Percentiles rank a stretch among this genome's conserved stretches.
Evolutionary conservation across 1,140 invertebrate genomes (phyloP).

Genomic region (Anastatus disparis): DNA sequence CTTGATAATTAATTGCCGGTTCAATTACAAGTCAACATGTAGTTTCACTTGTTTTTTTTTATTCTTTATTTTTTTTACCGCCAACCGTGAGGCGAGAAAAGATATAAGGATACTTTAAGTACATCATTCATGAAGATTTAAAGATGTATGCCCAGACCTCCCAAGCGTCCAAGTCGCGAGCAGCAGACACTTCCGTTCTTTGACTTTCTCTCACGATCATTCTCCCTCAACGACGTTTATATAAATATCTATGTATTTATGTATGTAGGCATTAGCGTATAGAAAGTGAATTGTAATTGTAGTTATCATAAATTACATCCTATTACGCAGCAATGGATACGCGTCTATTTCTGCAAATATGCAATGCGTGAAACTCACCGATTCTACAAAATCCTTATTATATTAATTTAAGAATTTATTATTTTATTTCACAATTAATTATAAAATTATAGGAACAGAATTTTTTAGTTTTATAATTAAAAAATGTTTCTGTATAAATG

Average conservation of each 20-base stretch:
- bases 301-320: constrained; percentile 45
- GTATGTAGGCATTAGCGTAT: constrained; percentile 40
- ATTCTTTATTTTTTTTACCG: too few relatives aligned
- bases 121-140: neutral
- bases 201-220: constrained; percentile 57
- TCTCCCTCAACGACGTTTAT: constrained; percentile 46
- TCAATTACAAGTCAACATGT: neutral
- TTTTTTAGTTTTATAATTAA: too few relatives aligned
- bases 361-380: constrained; percentile 39
- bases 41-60: too few relatives aligned
- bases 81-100: too few relatives aligned
- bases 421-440: too few relatives aligned
- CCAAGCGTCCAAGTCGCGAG: neutral
- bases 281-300: constrained; percentile 57
- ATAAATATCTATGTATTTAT: constrained; percentile 28
- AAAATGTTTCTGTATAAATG: too few relatives aligned
- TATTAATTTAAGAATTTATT: too few relatives aligned
- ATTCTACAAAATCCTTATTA: too few relatives aligned
- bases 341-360: too few relatives aligned
- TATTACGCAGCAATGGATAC: constrained; percentile 29
- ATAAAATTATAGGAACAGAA: too few relatives aligned
- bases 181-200: constrained; percentile 47
- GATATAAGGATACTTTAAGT: too few relatives aligned
- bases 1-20: neutral
- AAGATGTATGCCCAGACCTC: constrained; percentile 19